Conservation (phyloP, 2,113 vertebrate species). For the Conger conger region DNA sequence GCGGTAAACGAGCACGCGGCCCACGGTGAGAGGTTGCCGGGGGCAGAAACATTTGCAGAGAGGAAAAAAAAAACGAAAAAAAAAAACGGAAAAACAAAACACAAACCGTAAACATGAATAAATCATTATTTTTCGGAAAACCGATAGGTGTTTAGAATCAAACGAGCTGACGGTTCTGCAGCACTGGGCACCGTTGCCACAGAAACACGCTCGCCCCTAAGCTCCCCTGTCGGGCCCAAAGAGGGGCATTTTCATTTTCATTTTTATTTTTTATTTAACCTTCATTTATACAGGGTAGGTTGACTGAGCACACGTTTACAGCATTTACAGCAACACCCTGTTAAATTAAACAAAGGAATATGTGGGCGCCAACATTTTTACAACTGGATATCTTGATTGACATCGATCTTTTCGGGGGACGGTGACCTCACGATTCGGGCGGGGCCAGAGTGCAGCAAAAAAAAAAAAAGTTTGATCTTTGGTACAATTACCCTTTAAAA, state of each 20-base stretch:
- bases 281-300: too few relatives aligned
- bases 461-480: neutral
- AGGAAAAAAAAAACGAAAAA: neutral
- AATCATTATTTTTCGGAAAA: conserved; percentile 15
- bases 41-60: conserved; percentile 8
- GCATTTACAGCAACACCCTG: too few relatives aligned
- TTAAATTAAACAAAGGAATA: too few relatives aligned
- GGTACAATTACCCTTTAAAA: neutral
- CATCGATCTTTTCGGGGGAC: too few relatives aligned
- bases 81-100: neutral
- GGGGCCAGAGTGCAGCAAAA: too few relatives aligned
- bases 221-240: neutral
- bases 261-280: too few relatives aligned
- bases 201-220: neutral
- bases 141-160: neutral
- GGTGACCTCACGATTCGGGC: too few relatives aligned
- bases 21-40: neutral
- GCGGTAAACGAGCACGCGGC: neutral
- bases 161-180: conserved; percentile 14
- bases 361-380: too few relatives aligned
- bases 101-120: conserved; percentile 1
- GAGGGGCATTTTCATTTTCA: too few relatives aligned
- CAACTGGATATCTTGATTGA: too few relatives aligned
- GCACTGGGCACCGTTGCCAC: neutral
- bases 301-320: too few relatives aligned